Percentiles rank a stretch among this genome's conserved stretches.
Evolutionary conservation across 2,113 vertebrate genomes (phyloP).

Genomic region (Phoenicopterus ruber): DNA sequence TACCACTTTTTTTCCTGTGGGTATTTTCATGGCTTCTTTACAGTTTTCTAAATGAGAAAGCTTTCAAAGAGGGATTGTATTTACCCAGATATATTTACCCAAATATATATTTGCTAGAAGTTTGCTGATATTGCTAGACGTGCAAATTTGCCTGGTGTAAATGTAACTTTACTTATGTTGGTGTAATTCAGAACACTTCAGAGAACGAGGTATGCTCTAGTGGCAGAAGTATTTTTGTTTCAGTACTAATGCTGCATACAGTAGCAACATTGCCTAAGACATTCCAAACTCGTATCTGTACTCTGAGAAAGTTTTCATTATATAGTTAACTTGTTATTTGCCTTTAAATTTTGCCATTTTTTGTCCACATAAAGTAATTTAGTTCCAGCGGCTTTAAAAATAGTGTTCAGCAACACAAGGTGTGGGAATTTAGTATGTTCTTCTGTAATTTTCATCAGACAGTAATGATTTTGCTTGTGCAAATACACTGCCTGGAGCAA

Average conservation of each 20-base stretch:
- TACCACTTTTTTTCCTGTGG: neutral
- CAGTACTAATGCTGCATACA: neutral
- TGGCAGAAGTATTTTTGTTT: neutral
- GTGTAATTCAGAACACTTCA: neutral
- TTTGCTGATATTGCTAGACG: neutral
- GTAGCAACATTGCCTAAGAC: neutral
- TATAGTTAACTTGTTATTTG: neutral
- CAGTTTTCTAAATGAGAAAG: neutral
- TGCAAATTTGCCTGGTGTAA: neutral
- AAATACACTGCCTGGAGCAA: neutral
- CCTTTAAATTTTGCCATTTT: neutral
- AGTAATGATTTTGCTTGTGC: neutral
- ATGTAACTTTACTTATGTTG: neutral
- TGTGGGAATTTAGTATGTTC: neutral
- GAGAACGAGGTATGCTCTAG: neutral
- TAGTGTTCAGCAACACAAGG: neutral
- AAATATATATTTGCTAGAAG: neutral
- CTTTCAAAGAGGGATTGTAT: neutral
- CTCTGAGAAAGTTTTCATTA: neutral
- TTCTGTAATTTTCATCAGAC: neutral
- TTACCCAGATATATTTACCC: neutral
- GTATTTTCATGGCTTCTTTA: neutral
- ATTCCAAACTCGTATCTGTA: neutral
- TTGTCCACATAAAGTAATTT: neutral
- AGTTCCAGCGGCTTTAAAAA: neutral